A percentile compares a stretch with the other conserved stretches of the same genome.
Conservation (phyloP, 92 coral and sea anemone genomes). For the Heteractis magnifica region DNA sequence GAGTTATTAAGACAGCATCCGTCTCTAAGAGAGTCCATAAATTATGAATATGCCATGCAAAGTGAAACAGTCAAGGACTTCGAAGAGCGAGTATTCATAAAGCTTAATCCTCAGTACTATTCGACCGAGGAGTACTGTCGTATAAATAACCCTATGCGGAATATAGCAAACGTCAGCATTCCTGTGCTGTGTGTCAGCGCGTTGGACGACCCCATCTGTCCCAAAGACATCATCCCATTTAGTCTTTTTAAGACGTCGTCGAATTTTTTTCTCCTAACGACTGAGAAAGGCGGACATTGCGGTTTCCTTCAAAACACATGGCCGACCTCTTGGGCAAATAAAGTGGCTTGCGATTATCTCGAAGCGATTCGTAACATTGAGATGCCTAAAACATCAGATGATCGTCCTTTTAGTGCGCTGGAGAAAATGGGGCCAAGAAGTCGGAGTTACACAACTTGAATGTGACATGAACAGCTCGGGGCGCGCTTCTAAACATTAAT, state of each 20-base stretch:
- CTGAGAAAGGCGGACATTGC: slow-evolving; percentile 94
- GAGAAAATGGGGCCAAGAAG: slow-evolving; percentile 75
- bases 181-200: slow-evolving; percentile 93
- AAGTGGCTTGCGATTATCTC: slow-evolving; percentile 72
- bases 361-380: slow-evolving; percentile 72
- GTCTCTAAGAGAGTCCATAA: slow-evolving; percentile 68
- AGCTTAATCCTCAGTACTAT: slow-evolving; percentile 64
- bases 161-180: slow-evolving; percentile 70
- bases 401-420: slow-evolving; percentile 64
- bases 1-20: slow-evolving; percentile 74
- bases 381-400: slow-evolving; percentile 68
- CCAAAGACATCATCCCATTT: slow-evolving; percentile 82
- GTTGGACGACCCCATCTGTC: slow-evolving; percentile 90
- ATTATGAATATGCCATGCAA: slow-evolving; percentile 69
- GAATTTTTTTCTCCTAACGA: slow-evolving; percentile 84
- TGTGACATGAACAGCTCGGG: background rate
- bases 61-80: slow-evolving; percentile 77
- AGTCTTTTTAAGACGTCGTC: slow-evolving; percentile 93
- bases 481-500: background rate
- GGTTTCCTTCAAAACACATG: slow-evolving; percentile 83
- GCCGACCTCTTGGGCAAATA: slow-evolving; percentile 85
- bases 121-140: slow-evolving; percentile 78
- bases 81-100: slow-evolving; percentile 82
- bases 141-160: slow-evolving; percentile 82
- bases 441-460: slow-evolving; percentile 87